These are phyloP conservation scores for Salminus brasiliensis DNA, from an alignment of 2,113 vertebrate species.

Conservation along the genomic window DNA sequence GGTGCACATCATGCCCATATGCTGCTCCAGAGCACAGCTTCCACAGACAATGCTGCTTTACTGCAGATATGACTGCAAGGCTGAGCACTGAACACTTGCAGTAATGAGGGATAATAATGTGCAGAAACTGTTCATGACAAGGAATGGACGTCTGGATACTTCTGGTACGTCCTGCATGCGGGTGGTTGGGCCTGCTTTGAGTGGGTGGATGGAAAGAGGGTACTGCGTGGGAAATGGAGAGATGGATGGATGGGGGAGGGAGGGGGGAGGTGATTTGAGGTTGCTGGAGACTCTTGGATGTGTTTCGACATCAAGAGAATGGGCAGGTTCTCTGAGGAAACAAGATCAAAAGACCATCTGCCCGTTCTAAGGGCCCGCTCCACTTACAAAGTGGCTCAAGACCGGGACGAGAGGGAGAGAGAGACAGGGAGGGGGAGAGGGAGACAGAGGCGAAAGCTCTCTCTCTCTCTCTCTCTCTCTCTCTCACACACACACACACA, in stretches of 20 bases:
- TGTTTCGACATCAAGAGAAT: constrained; percentile 67
- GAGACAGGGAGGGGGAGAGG: neutral
- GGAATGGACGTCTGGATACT: neutral
- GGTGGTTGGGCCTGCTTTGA: neutral
- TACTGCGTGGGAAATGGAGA: neutral
- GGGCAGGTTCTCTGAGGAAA: constrained; percentile 70
- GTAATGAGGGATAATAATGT: neutral
- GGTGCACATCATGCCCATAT: too few species aligned
- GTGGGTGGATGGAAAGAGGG: neutral
- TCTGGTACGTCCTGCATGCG: constrained; percentile 1
- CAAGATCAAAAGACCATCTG: constrained; percentile 78
- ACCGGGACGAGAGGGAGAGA: constrained; percentile 49
- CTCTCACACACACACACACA: neutral
- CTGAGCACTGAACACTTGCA: neutral
- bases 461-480: neutral
- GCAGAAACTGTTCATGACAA: neutral
- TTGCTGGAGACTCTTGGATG: constrained; percentile 62
- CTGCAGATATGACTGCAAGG: neutral
- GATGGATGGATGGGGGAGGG: neutral
- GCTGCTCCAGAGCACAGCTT: too few species aligned
- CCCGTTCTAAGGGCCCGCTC: constrained; percentile 51
- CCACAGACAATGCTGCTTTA: too few species aligned
- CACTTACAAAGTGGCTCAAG: constrained; percentile 27
- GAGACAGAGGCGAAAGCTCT: neutral
- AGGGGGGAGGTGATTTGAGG: constrained; percentile 23